Percentiles rank a stretch among this genome's conserved stretches.
These are phyloP conservation scores for Vanacampus margaritifer DNA, from an alignment of 2,113 vertebrate genomes.

Conservation along the genomic window DNA sequence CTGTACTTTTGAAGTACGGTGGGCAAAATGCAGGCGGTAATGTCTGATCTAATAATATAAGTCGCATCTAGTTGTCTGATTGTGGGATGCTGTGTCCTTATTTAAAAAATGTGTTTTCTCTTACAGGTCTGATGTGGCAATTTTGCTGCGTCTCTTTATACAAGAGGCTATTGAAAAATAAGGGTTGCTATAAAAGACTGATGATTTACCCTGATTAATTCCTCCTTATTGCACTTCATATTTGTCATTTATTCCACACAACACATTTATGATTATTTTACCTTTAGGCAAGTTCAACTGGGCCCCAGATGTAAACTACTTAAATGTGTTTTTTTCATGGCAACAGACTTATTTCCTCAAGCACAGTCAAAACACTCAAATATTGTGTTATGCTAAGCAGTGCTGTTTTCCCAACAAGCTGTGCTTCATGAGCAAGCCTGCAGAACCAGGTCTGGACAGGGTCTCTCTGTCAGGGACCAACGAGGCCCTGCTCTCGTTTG, in stretches of 20 bases:
- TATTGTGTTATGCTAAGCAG: constrained; percentile 72
- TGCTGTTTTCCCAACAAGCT: constrained; percentile 68
- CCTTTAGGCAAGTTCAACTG: neutral
- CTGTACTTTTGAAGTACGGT: too few species aligned
- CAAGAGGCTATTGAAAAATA: neutral
- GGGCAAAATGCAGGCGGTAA: neutral
- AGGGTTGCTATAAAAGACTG: neutral
- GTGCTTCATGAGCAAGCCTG: constrained; percentile 51
- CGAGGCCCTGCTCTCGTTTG: constrained; percentile 58
- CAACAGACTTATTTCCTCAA: constrained; percentile 66
- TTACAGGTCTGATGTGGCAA: neutral
- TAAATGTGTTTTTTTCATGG: constrained; percentile 50
- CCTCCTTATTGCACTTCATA: neutral
- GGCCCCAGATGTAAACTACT: constrained; percentile 32
- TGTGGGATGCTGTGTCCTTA: neutral
- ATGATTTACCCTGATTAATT: neutral
- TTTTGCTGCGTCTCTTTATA: neutral
- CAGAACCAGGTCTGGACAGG: constrained; percentile 68
- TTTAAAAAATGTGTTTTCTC: neutral
- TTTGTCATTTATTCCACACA: constrained; percentile 4
- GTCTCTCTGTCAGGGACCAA: constrained; percentile 65
- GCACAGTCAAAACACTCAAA: constrained; percentile 73
- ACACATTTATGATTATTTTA: neutral
- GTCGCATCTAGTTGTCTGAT: neutral
- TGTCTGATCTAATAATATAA: neutral